Evolutionary conservation across 2,113 vertebrate genomes (phyloP), one percentile per base, ranked within the genome.

Genomic region (Gymnobelideus leadbeateri): DNA sequence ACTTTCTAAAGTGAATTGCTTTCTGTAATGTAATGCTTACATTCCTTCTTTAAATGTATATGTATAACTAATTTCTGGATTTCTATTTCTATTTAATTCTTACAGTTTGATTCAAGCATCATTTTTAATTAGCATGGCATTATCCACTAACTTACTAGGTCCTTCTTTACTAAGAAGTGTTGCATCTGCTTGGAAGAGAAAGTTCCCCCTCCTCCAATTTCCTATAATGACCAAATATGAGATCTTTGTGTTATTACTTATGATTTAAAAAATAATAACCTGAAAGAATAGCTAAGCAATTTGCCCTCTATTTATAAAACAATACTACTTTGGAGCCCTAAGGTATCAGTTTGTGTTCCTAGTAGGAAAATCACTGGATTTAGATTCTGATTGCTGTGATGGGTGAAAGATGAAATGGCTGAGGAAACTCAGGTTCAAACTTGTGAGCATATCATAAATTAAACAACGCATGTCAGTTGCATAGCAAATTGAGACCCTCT

Each of bases 1-100:
- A 93, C 96, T 95, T 95, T 96, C 43, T 94, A 92, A 95, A 97
- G 92, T 96, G 94, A 96, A 95, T 94, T 26, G 95, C 46, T 55
- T 28, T 57, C 54, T 94, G 12, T 95, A 97, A 95, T 95, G 94
- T 96, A 96, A 94, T 97, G 95, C 68, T 91, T 93, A 52, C 50
- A 61, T 96, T 92, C 94, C 14, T 90, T 94, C 96, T 96, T 61
- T 96, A 92, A 97, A 93, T 43, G 28, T 94, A 53, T 95, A 96
- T 23, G 3, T 91, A 93, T 47, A 89, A 53, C 19, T 84, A 84
- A 43, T 84, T 84, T 84, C n/a, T 43, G n/a, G 14, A 77, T n/a
- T n/a, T 19, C 37, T 84, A 8, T 43, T 84, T 84, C n/a, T 84
- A 84, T 84, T 84, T 84, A 84, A 84, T 84, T 31, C 31, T 68